Evolutionary conservation across 2,113 vertebrate genomes (phyloP).

Genomic region (Notothenia rossii): DNA sequence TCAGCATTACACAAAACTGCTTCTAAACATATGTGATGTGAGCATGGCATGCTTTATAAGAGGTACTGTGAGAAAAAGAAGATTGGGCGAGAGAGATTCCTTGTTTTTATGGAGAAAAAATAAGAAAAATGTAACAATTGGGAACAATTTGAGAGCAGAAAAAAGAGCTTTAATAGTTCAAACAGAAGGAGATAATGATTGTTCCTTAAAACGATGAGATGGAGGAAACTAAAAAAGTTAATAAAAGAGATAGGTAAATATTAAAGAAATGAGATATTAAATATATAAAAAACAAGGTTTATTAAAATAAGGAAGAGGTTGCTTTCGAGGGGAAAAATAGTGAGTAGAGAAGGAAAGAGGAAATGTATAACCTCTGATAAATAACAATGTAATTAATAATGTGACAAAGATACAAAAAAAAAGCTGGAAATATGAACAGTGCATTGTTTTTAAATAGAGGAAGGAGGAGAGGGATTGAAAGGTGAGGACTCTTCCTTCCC

Average conservation of each 20-base stretch:
- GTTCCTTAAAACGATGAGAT: neutral
- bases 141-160: neutral
- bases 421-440: neutral
- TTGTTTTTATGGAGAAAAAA: conserved; percentile 2
- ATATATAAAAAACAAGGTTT: too few species aligned
- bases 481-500: conserved; percentile 55
- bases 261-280: neutral
- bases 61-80: neutral
- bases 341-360: neutral
- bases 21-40: conserved; percentile 1
- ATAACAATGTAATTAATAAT: conserved; percentile 7
- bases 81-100: neutral
- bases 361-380: too few species aligned
- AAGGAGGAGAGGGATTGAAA: conserved; percentile 1
- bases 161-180: neutral
- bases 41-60: neutral
- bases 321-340: too few species aligned
- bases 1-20: neutral
- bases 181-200: too few species aligned
- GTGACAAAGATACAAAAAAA: too few species aligned
- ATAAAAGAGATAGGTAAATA: neutral
- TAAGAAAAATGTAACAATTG: neutral
- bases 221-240: neutral
- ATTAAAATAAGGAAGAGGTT: too few species aligned
- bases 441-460: conserved; percentile 5